Evolutionary conservation across 2,113 vertebrate genomes (phyloP).

Genomic region (Parus major): DNA sequence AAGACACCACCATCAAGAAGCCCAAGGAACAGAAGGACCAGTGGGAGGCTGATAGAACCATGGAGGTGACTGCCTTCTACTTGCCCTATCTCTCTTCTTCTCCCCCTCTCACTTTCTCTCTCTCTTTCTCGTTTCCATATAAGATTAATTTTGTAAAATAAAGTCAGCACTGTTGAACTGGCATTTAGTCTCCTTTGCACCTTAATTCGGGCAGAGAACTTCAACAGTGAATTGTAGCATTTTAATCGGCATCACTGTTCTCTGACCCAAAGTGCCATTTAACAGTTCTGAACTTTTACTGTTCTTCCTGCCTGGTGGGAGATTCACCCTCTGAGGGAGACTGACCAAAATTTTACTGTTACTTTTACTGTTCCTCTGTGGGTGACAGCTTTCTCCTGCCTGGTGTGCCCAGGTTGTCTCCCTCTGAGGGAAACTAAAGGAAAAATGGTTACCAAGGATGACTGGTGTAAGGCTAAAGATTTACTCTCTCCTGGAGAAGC

Average conservation of each 20-base stretch:
- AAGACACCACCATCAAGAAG: neutral
- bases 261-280: neutral
- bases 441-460: neutral
- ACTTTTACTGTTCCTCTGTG: neutral
- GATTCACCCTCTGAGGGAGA: neutral
- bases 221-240: rapidly evolving
- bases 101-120: neutral
- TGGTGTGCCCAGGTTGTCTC: neutral
- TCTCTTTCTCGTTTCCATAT: neutral
- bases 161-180: neutral
- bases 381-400: neutral
- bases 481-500: neutral
- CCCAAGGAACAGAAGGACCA: neutral
- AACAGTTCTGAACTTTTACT: rapidly evolving
- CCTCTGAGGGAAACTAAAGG: neutral
- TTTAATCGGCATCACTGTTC: neutral
- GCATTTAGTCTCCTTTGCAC: neutral
- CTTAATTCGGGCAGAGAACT: neutral
- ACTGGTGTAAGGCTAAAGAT: neutral
- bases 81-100: neutral
- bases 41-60: neutral
- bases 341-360: neutral
- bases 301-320: neutral
- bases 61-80: neutral
- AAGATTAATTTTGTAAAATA: neutral